A percentile compares a stretch with the other conserved stretches of the same genome.
These are phyloP conservation scores for Coelogynopora nodosa DNA, from an alignment of 2,888 invertebrate genomes.

Conservation along the genomic window DNA sequence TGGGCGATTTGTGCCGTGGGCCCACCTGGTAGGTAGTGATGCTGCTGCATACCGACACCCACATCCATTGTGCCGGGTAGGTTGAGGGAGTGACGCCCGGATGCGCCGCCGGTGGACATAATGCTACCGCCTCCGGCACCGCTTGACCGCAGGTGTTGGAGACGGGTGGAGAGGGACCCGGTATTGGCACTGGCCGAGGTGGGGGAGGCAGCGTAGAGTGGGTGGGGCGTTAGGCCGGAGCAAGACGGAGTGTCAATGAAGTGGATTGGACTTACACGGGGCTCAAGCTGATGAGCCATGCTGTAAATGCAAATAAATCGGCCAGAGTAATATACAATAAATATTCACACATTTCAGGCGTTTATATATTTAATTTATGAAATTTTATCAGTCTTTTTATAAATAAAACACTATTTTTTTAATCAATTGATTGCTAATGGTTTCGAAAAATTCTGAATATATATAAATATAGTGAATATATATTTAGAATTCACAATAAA, in stretches of 20 bases:
- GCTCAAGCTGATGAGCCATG: constrained; percentile 21
- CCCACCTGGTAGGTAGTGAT: constrained; percentile 32
- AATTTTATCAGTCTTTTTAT: no score
- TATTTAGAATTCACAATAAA: no score
- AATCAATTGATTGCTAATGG: no score
- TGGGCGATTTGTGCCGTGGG: constrained; percentile 6
- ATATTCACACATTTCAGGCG: no score
- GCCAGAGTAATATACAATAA: no score
- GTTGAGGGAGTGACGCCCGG: not conserved
- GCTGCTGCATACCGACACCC: not conserved
- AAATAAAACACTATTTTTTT: no score
- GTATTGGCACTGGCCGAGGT: not conserved
- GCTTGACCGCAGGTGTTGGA: constrained; percentile 33
- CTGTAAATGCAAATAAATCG: no score
- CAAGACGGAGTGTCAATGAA: constrained; percentile 27
- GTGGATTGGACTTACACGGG: constrained; percentile 16
- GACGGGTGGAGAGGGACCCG: constrained; percentile 35
- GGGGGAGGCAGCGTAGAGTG: constrained; percentile 1
- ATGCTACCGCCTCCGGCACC: constrained; percentile 9
- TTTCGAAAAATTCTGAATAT: no score
- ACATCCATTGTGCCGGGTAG: not conserved
- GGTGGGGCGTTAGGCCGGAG: constrained; percentile 6
- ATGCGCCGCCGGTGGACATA: constrained; percentile 20
- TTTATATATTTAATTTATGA: no score
- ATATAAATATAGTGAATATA: no score